Percentiles rank a stretch among this genome's conserved stretches.
Conservation (phyloP, 2,113 vertebrate genomes). For the Oplegnathus fasciatus region DNA sequence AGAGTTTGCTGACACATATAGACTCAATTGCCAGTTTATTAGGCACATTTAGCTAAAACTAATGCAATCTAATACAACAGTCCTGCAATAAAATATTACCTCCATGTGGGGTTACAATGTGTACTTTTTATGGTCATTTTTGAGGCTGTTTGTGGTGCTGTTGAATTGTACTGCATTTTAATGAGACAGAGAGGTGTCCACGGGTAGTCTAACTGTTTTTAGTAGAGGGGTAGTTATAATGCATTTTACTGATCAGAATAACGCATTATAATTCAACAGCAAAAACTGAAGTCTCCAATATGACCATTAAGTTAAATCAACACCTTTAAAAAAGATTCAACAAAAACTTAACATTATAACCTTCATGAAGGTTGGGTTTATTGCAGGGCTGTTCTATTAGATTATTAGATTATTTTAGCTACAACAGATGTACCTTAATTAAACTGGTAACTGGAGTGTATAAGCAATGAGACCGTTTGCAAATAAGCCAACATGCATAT, state of each 20-base stretch:
- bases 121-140: neutral
- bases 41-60: neutral
- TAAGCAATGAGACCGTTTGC: neutral
- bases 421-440: neutral
- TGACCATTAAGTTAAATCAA: neutral
- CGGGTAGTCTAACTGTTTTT: neutral
- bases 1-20: neutral
- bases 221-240: neutral
- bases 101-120: too few relatives aligned
- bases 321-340: neutral
- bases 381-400: neutral
- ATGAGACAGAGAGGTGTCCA: neutral
- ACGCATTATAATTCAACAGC: neutral
- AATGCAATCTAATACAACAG: neutral
- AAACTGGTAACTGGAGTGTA: neutral
- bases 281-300: neutral
- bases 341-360: neutral
- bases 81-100: neutral
- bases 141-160: neutral
- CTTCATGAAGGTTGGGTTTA: neutral
- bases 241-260: too few relatives aligned
- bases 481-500: neutral
- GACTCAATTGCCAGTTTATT: neutral
- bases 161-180: neutral
- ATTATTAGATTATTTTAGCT: neutral